phyloP scores from a whole-genome alignment of 2,113 vertebrate genomes.

The Perca fluviatilis region DNA sequence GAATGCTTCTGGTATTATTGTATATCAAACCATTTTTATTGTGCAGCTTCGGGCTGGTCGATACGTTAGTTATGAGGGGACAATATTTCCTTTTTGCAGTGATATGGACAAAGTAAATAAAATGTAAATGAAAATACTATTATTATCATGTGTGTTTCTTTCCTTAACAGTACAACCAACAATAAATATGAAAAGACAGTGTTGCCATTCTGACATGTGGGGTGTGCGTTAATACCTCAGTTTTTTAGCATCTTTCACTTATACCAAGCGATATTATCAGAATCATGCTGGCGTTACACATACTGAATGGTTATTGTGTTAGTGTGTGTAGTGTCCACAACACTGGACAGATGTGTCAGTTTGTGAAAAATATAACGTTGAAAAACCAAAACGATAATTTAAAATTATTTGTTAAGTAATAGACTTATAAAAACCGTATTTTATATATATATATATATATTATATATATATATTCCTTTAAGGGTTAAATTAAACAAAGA shows the following conservation, averaged over 20 bases:
- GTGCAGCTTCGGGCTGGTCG: conserved; percentile 30
- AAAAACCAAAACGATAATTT: background rate
- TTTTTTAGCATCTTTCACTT: too few species aligned
- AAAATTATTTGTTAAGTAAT: background rate
- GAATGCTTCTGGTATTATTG: conserved; percentile 26
- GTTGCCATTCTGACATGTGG: too few species aligned
- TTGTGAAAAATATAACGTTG: background rate
- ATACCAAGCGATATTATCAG: too few species aligned
- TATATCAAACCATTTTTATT: conserved; percentile 39
- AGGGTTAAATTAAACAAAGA: background rate
- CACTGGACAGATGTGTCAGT: background rate
- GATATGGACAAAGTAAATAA: conserved; percentile 53
- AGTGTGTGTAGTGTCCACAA: background rate
- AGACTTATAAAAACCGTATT: background rate
- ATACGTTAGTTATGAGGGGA: background rate
- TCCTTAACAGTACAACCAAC: too few species aligned
- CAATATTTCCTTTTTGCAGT: conserved; percentile 46
- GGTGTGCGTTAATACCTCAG: too few species aligned
- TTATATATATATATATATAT: too few species aligned
- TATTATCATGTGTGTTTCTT: conserved; percentile 3
- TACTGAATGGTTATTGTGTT: background rate
- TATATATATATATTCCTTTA: background rate
- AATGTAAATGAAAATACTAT: conserved; percentile 29
- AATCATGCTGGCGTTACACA: background rate
- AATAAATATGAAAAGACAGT: too few species aligned